phyloP scores from a whole-genome alignment of 2,113 vertebrate genomes.

The Cygnus atratus region DNA sequence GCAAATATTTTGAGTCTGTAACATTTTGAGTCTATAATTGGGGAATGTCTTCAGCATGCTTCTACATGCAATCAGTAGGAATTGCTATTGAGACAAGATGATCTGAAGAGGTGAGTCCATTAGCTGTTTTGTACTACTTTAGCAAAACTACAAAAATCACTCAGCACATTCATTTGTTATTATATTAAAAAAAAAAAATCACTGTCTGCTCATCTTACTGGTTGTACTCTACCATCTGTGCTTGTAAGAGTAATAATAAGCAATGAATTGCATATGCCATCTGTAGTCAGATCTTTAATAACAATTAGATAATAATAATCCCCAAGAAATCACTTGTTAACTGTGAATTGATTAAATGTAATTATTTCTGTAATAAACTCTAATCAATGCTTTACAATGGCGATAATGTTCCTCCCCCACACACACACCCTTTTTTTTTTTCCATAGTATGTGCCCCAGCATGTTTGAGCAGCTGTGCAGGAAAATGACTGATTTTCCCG shows the following conservation, averaged over 20 bases:
- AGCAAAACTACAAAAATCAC: conserved; percentile 47
- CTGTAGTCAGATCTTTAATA: conserved; percentile 71
- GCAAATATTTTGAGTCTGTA: conserved; percentile 33
- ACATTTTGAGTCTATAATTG: conserved; percentile 14
- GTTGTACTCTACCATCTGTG: conserved; percentile 74
- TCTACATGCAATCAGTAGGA: neutral
- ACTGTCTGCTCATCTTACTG: conserved; percentile 61
- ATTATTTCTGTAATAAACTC: conserved; percentile 71
- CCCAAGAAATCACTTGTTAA: conserved; percentile 70
- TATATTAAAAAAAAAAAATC: conserved; percentile 61
- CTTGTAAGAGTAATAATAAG: conserved; percentile 75
- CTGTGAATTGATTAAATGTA: conserved; percentile 70
- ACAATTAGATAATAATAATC: conserved; percentile 74
- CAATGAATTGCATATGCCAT: conserved; percentile 71
- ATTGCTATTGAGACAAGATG: neutral
- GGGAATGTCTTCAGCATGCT: neutral
- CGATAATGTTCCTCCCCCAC: neutral
- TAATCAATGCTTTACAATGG: conserved; percentile 72
- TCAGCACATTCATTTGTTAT: conserved; percentile 49
- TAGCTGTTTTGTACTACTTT: conserved; percentile 17
- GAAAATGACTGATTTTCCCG: conserved; percentile 55
- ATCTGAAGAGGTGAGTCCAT: neutral
- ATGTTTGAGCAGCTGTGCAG: conserved; percentile 34
- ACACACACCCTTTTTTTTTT: neutral
- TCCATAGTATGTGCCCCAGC: neutral